Evolutionary conservation across 2,888 invertebrate genomes (phyloP).

Genomic region (Cantharis nigra): DNA sequence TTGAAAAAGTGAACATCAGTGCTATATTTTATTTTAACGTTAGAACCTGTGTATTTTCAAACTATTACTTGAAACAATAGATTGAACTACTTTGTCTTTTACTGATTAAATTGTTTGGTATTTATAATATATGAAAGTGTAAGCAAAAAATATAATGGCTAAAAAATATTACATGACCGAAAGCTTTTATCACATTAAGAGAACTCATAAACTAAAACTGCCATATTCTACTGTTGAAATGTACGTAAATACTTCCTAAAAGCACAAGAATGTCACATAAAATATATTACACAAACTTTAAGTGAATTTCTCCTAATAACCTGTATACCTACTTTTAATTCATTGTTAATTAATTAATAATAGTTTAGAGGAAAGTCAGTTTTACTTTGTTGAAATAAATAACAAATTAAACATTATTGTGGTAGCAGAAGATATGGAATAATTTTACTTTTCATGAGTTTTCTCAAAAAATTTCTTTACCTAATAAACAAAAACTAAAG

Average conservation of each 20-base stretch:
- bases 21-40: neutral
- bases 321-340: neutral
- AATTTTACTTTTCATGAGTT: neutral
- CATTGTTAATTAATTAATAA: neutral
- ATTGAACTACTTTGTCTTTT: neutral
- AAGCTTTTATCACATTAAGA: constrained; percentile 17
- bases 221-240: neutral
- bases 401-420: too few species aligned
- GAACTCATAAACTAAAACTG: constrained; percentile 14
- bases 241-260: neutral
- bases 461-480: neutral
- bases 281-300: neutral
- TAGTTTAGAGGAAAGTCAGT: neutral
- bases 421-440: too few species aligned
- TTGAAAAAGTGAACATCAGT: neutral
- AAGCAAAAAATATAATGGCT: constrained; percentile 47
- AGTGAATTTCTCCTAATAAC: neutral
- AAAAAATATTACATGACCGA: constrained; percentile 46
- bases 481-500: neutral
- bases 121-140: constrained; percentile 38
- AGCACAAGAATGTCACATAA: neutral
- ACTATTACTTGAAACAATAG: neutral
- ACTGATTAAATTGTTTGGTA: constrained; percentile 7
- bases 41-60: neutral
- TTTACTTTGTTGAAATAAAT: neutral